Evolutionary conservation across 2,888 invertebrate species (phyloP), one percentile per base, ranked within the genome.

Genomic region (Sphaerophoria taeniata): DNA sequence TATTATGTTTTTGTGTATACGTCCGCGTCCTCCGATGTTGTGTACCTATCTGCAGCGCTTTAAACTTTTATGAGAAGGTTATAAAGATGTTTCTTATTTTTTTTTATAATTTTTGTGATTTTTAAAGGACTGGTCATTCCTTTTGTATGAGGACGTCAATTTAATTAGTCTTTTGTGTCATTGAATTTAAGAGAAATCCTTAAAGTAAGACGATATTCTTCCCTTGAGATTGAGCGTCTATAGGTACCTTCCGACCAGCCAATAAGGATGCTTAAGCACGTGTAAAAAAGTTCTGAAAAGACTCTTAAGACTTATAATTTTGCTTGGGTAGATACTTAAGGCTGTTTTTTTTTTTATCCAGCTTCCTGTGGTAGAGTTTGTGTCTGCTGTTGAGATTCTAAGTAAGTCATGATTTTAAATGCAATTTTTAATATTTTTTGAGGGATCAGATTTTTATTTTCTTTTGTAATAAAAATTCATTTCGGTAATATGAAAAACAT

Each of bases 1-100:
- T 74, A 74, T 74, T 74, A 65, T 71, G 12, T 5, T 63, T 63
- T 61, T 49, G 34, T 65, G 24, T 65, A 65, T 49, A 49, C 49
- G 34, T 33, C 49, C 24, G 24, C 24, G 2, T 24, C 24, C 24
- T 65, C 49, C 49, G 34, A 65, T 65, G 49, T 49, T 65, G 65
- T 65, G 24, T 24, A 24, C 24, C 24, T 24, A 33, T 65, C 36
- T 65, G 65, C 24, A 36, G 11, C 1, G 34, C 65, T 65, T 65
- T 65, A 9, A 49, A 65, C 34, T 65, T 49, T 65, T 65, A 65
- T 65, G 49, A 4, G 49, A 65, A 4, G 65, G 49, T 49, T 65
- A 33, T 65, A 63, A 63, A 63, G 31, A 34, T 53, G 0, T 14
- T 31, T 34, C 14, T 16, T 49, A 11, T 49, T 34, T 16, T 33